Percentiles rank a stretch among this genome's conserved stretches.
Conservation (phyloP, 2,888 invertebrate species). For the Thyatira batis region DNA sequence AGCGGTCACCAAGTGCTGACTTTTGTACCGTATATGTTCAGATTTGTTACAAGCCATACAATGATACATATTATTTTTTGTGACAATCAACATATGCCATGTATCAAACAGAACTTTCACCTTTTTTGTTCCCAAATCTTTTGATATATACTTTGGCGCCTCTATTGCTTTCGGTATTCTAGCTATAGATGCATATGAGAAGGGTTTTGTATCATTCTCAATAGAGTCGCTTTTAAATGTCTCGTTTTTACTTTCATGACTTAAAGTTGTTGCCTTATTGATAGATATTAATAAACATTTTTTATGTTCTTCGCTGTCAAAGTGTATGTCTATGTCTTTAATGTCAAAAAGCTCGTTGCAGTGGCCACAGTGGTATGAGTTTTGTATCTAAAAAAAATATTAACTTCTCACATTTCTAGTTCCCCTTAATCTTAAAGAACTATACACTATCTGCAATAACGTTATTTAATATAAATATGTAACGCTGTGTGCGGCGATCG, state of each 20-base stretch:
- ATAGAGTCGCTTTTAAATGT: not conserved
- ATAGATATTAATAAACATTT: not conserved
- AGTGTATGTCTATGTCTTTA: not conserved
- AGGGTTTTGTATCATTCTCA: too few relatives aligned
- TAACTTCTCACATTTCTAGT: too few relatives aligned
- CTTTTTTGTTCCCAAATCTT: not conserved
- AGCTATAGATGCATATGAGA: not conserved
- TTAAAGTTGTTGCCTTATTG: not conserved
- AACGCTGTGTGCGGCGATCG: too few relatives aligned
- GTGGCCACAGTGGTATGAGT: not conserved
- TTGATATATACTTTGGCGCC: not conserved
- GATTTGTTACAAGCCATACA: not conserved
- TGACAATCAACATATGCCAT: not conserved
- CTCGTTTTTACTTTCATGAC: not conserved
- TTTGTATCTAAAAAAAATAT: not conserved
- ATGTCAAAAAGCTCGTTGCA: not conserved
- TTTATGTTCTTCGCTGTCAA: not conserved
- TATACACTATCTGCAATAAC: too few relatives aligned
- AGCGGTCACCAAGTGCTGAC: not conserved
- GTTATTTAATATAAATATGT: too few relatives aligned
- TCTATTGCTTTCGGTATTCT: not conserved
- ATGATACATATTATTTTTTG: not conserved
- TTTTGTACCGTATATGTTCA: not conserved
- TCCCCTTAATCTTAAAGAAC: too few relatives aligned
- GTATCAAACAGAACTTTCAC: not conserved